Evolutionary conservation across 2,113 vertebrate species (phyloP).

Genomic region (Chauna torquata): DNA sequence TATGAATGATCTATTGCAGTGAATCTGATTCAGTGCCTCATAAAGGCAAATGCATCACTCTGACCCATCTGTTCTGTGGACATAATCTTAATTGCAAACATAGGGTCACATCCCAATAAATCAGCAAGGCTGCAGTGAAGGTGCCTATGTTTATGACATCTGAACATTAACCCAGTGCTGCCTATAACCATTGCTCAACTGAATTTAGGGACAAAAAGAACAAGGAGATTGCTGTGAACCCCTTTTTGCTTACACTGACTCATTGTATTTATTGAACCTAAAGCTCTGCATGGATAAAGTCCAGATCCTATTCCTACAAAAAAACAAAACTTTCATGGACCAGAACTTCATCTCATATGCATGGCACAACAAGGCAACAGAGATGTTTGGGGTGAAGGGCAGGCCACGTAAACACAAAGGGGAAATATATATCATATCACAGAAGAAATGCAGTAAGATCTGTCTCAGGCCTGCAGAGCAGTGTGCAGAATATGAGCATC

Average conservation of each 20-base stretch:
- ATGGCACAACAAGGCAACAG: neutral
- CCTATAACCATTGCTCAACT: neutral
- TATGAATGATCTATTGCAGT: neutral
- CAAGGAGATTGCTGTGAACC: neutral
- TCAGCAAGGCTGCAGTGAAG: slow-evolving; percentile 18
- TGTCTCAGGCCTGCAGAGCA: neutral
- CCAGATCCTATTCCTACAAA: neutral
- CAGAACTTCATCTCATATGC: neutral
- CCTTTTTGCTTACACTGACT: neutral
- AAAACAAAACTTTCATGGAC: neutral
- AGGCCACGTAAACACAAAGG: neutral
- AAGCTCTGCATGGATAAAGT: neutral
- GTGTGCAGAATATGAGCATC: neutral
- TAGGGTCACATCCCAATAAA: slow-evolving; percentile 59
- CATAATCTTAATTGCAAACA: slow-evolving; percentile 62
- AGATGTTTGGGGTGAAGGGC: neutral
- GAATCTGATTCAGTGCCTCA: neutral
- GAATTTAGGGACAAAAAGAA: slow-evolving; percentile 7
- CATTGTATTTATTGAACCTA: neutral
- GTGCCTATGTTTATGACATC: neutral
- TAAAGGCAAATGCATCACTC: slow-evolving; percentile 41
- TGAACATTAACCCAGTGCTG: neutral
- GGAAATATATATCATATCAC: neutral
- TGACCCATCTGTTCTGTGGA: slow-evolving; percentile 47
- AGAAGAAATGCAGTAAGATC: neutral